Evolutionary conservation across 2,888 invertebrate species (phyloP).

Genomic region (Plutella xylostella): DNA sequence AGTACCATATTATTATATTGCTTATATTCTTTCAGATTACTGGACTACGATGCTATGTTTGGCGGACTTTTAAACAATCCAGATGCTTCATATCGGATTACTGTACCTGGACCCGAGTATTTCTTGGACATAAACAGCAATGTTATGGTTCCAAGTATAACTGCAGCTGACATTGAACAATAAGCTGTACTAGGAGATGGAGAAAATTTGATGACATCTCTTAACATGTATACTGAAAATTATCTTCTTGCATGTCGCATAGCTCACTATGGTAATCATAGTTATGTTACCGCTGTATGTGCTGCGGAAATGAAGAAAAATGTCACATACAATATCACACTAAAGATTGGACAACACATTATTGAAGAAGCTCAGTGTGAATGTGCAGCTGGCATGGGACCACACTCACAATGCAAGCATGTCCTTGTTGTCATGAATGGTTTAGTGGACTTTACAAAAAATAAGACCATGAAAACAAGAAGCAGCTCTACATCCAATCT

Average conservation of each 20-base stretch:
- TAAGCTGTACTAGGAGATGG: too few relatives aligned
- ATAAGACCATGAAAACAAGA: background rate
- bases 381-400: conserved; percentile 4
- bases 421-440: background rate
- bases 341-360: background rate
- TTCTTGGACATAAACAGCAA: too few relatives aligned
- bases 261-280: background rate
- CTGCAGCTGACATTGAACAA: too few relatives aligned
- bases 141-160: too few relatives aligned
- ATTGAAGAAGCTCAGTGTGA: conserved; percentile 2
- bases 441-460: background rate
- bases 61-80: too few relatives aligned
- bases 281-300: background rate
- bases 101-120: too few relatives aligned
- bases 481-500: background rate
- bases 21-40: too few relatives aligned
- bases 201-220: too few relatives aligned
- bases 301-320: conserved; percentile 4
- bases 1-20: too few relatives aligned
- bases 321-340: conserved; percentile 1
- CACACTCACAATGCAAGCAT: conserved; percentile 3
- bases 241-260: background rate
- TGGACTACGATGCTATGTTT: too few relatives aligned
- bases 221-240: conserved; percentile 5
- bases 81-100: too few relatives aligned